Conservation (phyloP, 1,140 invertebrate species). For the Philotrypesis tridentata region DNA sequence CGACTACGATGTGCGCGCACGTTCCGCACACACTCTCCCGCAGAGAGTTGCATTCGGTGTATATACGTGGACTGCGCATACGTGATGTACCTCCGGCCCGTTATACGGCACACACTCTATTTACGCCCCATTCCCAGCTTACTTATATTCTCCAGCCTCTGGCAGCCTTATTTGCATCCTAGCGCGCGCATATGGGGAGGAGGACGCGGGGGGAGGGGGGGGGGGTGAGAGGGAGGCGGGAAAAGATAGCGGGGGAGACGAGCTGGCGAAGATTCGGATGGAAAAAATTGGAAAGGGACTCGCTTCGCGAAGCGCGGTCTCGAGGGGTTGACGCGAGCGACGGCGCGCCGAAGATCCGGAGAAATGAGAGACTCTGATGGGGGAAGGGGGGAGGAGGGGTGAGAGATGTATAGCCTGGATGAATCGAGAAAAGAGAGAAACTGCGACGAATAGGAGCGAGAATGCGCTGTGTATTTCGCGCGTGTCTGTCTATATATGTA, state of each 20-base stretch:
- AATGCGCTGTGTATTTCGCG: neutral
- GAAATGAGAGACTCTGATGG: neutral
- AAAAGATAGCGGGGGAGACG: neutral
- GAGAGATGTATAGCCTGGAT: neutral
- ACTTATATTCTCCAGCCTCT: neutral
- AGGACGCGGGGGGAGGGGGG: neutral
- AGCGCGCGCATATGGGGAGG: neutral
- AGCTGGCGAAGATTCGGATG: neutral
- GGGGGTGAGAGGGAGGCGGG: neutral
- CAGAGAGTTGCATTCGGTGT: neutral
- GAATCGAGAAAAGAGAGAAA: too few species aligned
- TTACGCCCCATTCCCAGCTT: neutral
- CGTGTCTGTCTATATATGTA: too few species aligned
- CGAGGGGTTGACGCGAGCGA: neutral
- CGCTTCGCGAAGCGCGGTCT: neutral
- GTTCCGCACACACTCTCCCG: too few species aligned
- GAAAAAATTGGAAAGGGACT: constrained; percentile 40
- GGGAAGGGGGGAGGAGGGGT: neutral
- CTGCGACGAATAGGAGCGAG: neutral
- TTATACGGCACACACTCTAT: neutral
- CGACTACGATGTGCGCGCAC: too few species aligned
- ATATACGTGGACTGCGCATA: neutral
- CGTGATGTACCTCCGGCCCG: neutral
- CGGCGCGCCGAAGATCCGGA: neutral
- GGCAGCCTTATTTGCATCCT: neutral